A percentile compares a stretch with the other conserved stretches of the same genome.
Conservation (phyloP, 2,888 invertebrate genomes). For the Oxytorus armatus region DNA sequence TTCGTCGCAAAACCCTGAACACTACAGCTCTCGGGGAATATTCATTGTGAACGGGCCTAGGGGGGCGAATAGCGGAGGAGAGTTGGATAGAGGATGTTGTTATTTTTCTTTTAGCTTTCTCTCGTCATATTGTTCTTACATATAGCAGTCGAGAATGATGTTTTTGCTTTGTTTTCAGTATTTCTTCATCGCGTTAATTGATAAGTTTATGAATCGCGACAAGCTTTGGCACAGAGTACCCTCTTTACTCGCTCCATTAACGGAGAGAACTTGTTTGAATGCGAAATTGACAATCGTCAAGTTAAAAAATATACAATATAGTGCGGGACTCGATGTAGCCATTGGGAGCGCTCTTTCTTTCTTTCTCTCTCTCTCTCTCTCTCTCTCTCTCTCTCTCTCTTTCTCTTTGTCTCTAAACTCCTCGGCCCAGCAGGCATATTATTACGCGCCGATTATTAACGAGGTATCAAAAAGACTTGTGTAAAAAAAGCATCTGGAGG, state of each 20-base stretch:
- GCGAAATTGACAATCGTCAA: too few relatives aligned
- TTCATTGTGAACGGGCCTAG: slow-evolving; percentile 37
- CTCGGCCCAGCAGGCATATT: too few relatives aligned
- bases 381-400: too few relatives aligned
- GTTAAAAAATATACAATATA: slow-evolving; percentile 4
- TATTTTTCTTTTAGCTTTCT: slow-evolving; percentile 51
- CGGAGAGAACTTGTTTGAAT: slow-evolving; percentile 3
- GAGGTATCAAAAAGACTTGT: slow-evolving; percentile 38
- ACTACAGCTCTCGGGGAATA: slow-evolving; percentile 77
- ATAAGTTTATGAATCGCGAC: slow-evolving; percentile 68
- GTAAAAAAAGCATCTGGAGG: slow-evolving; percentile 37
- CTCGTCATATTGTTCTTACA: slow-evolving; percentile 65
- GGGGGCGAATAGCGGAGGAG: neutral
- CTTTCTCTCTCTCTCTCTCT: too few relatives aligned
- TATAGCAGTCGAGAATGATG: slow-evolving; percentile 71
- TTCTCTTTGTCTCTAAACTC: too few relatives aligned
- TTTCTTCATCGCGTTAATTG: slow-evolving; percentile 26
- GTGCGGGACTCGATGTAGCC: slow-evolving; percentile 18
- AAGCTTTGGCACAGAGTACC: slow-evolving; percentile 65
- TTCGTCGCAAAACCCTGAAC: slow-evolving; percentile 82
- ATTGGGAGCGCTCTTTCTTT: too few relatives aligned
- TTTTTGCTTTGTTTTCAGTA: neutral
- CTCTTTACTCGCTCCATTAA: slow-evolving; percentile 26
- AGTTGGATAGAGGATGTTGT: slow-evolving; percentile 56
- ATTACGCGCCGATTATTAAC: slow-evolving; percentile 1